Percentiles rank a stretch among this genome's conserved stretches.
Evolutionary conservation across 1,140 invertebrate genomes (phyloP).

Genomic region (Andrena cerasifolii): DNA sequence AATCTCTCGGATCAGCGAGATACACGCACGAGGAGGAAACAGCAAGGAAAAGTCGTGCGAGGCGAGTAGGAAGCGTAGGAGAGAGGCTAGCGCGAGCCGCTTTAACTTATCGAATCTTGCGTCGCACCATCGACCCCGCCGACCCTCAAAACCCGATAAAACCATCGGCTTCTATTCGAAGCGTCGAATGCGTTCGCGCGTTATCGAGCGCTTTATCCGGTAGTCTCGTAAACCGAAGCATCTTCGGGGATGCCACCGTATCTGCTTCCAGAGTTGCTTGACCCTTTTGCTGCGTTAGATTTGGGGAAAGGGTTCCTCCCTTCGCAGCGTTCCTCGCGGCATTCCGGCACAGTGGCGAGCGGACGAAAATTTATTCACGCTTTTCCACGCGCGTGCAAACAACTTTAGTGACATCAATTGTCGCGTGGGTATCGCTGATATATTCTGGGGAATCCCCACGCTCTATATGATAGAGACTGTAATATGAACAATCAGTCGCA

Average conservation of each 20-base stretch:
- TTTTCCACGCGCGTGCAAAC: too few species aligned
- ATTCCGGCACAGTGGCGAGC: too few species aligned
- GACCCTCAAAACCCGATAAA: constrained; percentile 63
- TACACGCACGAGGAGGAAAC: constrained; percentile 3
- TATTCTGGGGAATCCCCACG: too few species aligned
- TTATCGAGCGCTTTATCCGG: constrained; percentile 45
- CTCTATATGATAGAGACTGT: too few species aligned
- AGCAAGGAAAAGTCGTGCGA: constrained; percentile 1
- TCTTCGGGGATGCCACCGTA: constrained; percentile 15
- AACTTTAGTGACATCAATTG: too few species aligned
- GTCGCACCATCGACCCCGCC: constrained; percentile 62
- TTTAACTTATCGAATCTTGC: constrained; percentile 67
- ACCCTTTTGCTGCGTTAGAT: background rate
- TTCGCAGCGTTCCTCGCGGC: background rate
- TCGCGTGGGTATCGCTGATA: too few species aligned
- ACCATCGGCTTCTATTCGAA: constrained; percentile 15
- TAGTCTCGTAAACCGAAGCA: background rate
- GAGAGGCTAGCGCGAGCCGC: constrained; percentile 1
- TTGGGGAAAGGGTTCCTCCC: background rate
- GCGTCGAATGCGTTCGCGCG: constrained; percentile 15
- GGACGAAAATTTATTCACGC: too few species aligned
- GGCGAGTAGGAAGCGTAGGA: background rate
- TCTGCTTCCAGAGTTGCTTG: background rate
- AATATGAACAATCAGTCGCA: too few species aligned
- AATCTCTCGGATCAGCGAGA: background rate